Evolutionary conservation across 2,113 vertebrate species (phyloP).

Genomic region (Pluvianellus socialis): DNA sequence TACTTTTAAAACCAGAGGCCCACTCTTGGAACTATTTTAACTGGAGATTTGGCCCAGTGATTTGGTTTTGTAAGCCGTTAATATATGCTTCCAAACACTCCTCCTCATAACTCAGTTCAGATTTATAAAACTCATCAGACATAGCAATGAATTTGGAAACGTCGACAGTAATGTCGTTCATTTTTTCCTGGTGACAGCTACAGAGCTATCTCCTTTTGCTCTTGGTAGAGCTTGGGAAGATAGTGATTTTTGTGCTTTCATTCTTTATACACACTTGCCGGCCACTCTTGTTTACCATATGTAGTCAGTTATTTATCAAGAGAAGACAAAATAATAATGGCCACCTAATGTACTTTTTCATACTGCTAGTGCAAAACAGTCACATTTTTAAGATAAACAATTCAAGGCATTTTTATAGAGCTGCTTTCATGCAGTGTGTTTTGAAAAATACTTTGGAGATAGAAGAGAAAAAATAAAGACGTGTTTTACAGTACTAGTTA

Average conservation of each 20-base stretch:
- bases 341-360: constrained; percentile 26
- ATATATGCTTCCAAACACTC: not conserved
- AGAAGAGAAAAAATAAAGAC: constrained; percentile 19
- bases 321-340: constrained; percentile 10
- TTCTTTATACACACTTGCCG: not conserved
- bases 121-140: not conserved
- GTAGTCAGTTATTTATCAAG: not conserved
- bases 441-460: constrained; percentile 30
- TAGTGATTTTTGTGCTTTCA: not conserved
- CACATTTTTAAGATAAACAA: constrained; percentile 38
- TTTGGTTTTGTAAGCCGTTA: constrained; percentile 12
- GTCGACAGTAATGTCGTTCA: not conserved
- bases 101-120: not conserved
- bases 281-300: not conserved
- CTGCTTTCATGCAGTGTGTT: not conserved
- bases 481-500: not conserved
- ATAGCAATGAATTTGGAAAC: not conserved
- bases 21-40: not conserved
- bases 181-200: constrained; percentile 3
- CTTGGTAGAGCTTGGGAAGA: not conserved
- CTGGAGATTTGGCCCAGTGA: not conserved
- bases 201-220: not conserved
- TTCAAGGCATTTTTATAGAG: constrained; percentile 41
- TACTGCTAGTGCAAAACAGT: not conserved
- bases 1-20: not conserved